Evolutionary conservation across 2,888 invertebrate genomes (phyloP).

Genomic region (Machimus atricapillus): DNA sequence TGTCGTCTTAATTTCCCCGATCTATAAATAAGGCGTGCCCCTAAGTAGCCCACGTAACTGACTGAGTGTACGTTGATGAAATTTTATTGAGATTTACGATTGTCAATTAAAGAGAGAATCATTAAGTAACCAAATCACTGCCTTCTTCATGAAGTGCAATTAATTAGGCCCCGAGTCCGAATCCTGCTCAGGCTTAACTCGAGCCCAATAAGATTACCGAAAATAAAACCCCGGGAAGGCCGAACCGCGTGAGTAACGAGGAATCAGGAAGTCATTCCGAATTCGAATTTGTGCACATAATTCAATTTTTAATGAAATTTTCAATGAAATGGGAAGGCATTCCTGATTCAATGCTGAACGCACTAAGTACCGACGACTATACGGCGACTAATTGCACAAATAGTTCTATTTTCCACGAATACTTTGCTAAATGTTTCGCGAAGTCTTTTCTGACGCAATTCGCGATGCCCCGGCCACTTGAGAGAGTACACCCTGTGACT

Average conservation of each 20-base stretch:
- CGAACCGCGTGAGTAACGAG: background rate
- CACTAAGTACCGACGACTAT: background rate
- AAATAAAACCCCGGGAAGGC: background rate
- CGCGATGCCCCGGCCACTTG: background rate
- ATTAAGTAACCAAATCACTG: background rate
- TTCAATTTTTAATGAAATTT: background rate
- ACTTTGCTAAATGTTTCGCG: background rate
- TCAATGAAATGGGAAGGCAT: slow-evolving; percentile 9
- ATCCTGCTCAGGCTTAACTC: background rate
- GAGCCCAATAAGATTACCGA: background rate
- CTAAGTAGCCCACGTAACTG: background rate
- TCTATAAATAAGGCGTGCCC: background rate
- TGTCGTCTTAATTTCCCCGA: background rate
- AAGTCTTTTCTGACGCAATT: background rate
- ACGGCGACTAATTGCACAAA: background rate
- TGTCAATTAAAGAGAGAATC: background rate
- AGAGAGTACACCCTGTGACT: background rate
- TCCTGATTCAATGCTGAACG: background rate
- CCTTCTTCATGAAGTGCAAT: background rate
- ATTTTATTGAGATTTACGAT: slow-evolving; percentile 19
- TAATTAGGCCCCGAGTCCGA: background rate
- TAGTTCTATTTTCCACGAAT: background rate
- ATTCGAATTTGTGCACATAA: background rate
- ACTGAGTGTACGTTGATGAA: background rate
- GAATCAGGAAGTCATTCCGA: background rate